Conservation (phyloP, 2,113 vertebrate genomes). For the Poecile atricapillus region DNA sequence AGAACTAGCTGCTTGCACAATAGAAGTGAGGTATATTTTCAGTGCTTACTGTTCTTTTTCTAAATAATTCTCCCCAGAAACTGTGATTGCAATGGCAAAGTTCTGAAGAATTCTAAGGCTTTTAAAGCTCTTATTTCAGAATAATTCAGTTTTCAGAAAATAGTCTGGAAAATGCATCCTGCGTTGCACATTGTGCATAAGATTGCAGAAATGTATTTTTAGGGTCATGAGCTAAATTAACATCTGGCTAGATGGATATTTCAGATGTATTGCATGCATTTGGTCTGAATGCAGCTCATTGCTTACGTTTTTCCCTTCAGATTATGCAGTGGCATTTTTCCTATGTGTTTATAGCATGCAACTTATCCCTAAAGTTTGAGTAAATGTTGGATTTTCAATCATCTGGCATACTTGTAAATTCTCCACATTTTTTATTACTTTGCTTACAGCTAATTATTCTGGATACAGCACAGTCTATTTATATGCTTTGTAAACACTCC, state of each 20-base stretch:
- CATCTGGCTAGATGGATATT: not conserved
- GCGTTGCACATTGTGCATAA: not conserved
- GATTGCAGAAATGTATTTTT: not conserved
- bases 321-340: not conserved
- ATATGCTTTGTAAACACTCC: constrained; percentile 30
- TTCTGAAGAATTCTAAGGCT: not conserved
- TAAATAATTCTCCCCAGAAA: not conserved
- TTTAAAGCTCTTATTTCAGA: not conserved
- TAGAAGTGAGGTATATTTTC: not conserved
- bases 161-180: not conserved
- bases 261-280: not conserved
- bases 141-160: not conserved
- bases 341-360: not conserved
- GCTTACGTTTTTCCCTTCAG: not conserved
- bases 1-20: not conserved
- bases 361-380: not conserved
- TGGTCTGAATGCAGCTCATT: not conserved
- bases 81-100: not conserved
- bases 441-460: constrained; percentile 34
- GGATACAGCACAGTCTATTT: constrained; percentile 11
- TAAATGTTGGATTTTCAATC: not conserved
- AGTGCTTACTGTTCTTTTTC: not conserved
- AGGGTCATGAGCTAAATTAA: not conserved
- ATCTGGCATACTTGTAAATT: not conserved
- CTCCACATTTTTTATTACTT: not conserved